These are phyloP conservation scores for Dynastes grantii DNA, from an alignment of 2,888 invertebrate genomes.

Conservation along the genomic window DNA sequence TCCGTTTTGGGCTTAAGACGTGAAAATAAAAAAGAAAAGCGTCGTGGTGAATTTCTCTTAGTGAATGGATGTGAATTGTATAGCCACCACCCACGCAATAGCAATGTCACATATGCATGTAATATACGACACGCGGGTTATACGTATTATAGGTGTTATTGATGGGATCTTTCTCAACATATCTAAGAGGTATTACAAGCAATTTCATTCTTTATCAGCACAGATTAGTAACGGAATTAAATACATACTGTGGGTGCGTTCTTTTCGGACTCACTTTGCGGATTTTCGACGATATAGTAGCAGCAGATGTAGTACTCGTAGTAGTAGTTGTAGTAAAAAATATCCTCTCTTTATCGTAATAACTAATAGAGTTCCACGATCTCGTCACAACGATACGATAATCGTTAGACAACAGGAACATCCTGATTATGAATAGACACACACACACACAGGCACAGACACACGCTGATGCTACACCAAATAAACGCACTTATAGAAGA, in stretches of 20 bases:
- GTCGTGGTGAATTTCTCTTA: constrained; percentile 45
- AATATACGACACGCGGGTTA: too few species aligned
- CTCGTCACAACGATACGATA: constrained; percentile 22
- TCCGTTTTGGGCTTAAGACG: too few species aligned
- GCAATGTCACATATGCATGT: constrained; percentile 66
- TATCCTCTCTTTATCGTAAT: constrained; percentile 15
- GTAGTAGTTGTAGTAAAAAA: neutral
- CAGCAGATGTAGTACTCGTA: too few species aligned
- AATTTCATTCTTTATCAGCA: too few species aligned
- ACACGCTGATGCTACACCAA: constrained; percentile 3
- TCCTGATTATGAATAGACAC: constrained; percentile 35
- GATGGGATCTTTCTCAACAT: constrained; percentile 56
- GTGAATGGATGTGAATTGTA: constrained; percentile 62
- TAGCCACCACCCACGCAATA: constrained; percentile 44
- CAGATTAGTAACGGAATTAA: neutral
- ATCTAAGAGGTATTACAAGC: too few species aligned
- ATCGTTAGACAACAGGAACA: constrained; percentile 40
- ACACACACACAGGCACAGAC: constrained; percentile 1
- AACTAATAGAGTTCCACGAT: constrained; percentile 10
- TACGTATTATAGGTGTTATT: constrained; percentile 35
- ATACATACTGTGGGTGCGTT: constrained; percentile 21
- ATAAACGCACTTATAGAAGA: constrained; percentile 52
- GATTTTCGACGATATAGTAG: neutral
- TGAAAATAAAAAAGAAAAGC: too few species aligned
- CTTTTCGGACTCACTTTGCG: constrained; percentile 16